Evolutionary conservation across 1,140 invertebrate species (phyloP), one percentile per base, ranked within the genome.

Genomic region (Lethocerus indicus): DNA sequence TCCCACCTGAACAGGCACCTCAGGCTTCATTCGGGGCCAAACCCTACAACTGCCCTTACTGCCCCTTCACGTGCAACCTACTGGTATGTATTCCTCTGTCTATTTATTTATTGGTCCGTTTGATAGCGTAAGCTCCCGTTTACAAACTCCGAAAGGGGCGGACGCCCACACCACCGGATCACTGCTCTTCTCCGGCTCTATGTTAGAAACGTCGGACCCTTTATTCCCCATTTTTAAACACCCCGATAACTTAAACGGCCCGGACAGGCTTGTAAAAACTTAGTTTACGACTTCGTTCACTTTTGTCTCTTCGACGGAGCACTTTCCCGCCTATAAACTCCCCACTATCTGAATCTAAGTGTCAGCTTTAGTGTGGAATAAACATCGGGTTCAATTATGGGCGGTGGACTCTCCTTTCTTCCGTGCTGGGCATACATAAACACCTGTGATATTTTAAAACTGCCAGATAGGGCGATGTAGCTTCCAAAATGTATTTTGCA

Each of bases 1-100:
- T 76, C 76, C 53, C 81, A 84, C 62, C 64, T 92, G 56, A 78
- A 75, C 50, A 69, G 85, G 46, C 89, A 92, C 61, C 66, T 81
- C 60, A 72, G 77, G 6, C 67, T 77, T 21, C 87, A 91, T 59
- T 79, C 78, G 9, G 83, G 85, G 1, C 73, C 79, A 47, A 87
- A 60, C 88, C 89, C 0, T 92, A 83, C 66, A 73, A 72, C 54
- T 95, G 91, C 64, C 83, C 83, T 5, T 76, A 88, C 61, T 90
- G 87, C 60, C 48, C 64, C 16, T 91, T 84, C 57, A 73, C 73
- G 1, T 87, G 85, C 61, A 87, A 80, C 54, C 82, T 76, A 56
- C 60, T 78, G 68, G 76, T 78, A 66, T 71, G 66, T 65, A 37
- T 24, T 6, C 21, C 26, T 39, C n/a, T n/a, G n/a, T n/a, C n/a